Percentiles rank a stretch among this genome's conserved stretches.
phyloP scores from a whole-genome alignment of 2,888 invertebrate genomes.

The Euzetes globulus region DNA sequence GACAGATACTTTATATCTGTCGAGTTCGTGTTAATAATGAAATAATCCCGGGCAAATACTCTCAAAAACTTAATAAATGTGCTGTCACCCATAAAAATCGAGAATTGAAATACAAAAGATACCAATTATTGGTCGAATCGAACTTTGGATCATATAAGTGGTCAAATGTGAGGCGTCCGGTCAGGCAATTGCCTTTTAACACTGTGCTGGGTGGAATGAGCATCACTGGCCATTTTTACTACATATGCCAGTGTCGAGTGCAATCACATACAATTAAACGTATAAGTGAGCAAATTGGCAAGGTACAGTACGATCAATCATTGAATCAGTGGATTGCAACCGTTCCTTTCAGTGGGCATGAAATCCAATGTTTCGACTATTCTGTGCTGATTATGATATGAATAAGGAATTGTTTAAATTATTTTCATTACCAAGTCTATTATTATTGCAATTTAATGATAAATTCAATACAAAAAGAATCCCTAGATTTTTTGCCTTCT shows the following conservation, averaged over 20 bases:
- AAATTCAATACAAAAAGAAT: too few relatives aligned
- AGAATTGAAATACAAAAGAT: constrained; percentile 26
- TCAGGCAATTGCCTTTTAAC: constrained; percentile 9
- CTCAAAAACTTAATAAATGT: constrained; percentile 21
- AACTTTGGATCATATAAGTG: constrained; percentile 17
- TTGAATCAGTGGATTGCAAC: constrained; percentile 33
- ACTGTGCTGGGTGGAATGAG: constrained; percentile 19
- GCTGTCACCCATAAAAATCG: constrained; percentile 2
- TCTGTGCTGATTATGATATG: constrained; percentile 26
- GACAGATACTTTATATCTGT: constrained; percentile 23
- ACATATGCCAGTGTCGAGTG: constrained; percentile 26
- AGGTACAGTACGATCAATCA: constrained; percentile 27
- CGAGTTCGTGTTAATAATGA: constrained; percentile 15
- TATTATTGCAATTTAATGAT: too few relatives aligned
- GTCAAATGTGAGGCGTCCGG: constrained; percentile 21
- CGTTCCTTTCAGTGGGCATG: constrained; percentile 33
- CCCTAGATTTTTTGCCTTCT: too few relatives aligned
- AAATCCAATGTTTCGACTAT: constrained; percentile 33
- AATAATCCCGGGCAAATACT: constrained; percentile 32
- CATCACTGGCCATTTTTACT: neutral
- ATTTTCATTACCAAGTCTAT: neutral
- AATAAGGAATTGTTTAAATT: neutral
- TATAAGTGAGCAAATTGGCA: constrained; percentile 33
- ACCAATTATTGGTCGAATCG: constrained; percentile 15
- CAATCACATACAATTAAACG: neutral